Conservation (phyloP, 2,113 vertebrate species). For the Chauna torquata region DNA sequence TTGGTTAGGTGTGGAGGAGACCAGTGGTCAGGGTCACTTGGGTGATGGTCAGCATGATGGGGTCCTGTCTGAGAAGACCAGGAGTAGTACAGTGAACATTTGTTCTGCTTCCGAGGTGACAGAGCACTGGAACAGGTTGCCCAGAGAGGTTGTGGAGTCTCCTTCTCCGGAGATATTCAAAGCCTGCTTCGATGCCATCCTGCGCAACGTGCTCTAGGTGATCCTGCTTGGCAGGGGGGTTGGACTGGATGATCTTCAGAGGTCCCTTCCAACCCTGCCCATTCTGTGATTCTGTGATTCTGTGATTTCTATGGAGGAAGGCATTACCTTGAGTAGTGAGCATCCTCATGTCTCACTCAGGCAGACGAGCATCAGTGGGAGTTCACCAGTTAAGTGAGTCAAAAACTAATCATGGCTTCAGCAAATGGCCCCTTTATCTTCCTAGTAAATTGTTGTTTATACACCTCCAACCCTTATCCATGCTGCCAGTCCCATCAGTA, state of each 20-base stretch:
- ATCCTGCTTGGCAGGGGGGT: no score
- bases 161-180: no score
- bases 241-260: no score
- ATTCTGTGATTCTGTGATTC: no score
- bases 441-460: accelerated
- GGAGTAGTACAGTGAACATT: not conserved
- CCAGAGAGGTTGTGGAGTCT: no score
- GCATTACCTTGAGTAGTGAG: not conserved
- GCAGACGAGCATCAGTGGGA: not conserved
- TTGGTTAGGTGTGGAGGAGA: not conserved
- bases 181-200: no score
- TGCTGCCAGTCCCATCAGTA: not conserved
- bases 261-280: no score
- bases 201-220: no score
- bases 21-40: not conserved
- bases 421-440: not conserved
- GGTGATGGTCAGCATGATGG: not conserved
- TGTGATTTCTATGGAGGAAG: not conserved
- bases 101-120: not conserved
- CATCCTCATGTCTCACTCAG: not conserved
- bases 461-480: not conserved
- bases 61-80: not conserved
- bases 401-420: not conserved
- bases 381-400: not conserved
- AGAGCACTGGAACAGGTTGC: no score